phyloP scores from a whole-genome alignment of 2,113 vertebrate species.

The Pomatorhinus ruficollis region DNA sequence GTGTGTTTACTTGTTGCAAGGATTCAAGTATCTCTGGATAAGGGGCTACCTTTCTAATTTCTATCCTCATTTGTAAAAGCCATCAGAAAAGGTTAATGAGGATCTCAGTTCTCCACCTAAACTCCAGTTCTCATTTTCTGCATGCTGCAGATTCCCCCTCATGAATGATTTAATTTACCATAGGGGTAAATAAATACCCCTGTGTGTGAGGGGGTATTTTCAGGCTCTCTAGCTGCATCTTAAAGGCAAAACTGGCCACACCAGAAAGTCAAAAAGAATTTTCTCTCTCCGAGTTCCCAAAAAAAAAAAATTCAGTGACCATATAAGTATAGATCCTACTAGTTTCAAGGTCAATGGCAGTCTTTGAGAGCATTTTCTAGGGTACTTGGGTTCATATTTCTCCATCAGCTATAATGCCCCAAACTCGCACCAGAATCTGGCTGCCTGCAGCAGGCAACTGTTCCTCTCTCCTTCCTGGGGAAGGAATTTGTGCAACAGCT shows the following conservation, averaged over 20 bases:
- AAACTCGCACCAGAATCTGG: background rate
- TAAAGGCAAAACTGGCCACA: background rate
- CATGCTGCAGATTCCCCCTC: background rate
- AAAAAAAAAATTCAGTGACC: background rate
- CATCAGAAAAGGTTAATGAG: background rate
- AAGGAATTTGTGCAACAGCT: conserved; percentile 1
- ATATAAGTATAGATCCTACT: background rate
- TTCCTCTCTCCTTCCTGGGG: background rate
- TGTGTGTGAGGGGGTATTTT: background rate
- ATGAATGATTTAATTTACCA: background rate
- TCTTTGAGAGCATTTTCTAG: background rate
- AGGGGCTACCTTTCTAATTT: background rate
- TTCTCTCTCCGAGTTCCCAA: background rate
- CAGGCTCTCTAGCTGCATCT: background rate
- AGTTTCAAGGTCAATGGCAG: background rate
- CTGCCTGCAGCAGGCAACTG: background rate
- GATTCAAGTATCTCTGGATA: background rate
- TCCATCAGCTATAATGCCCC: background rate
- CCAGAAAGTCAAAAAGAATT: background rate
- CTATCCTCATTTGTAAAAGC: background rate
- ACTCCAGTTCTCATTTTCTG: background rate
- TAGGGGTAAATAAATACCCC: too few relatives aligned
- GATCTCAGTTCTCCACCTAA: background rate
- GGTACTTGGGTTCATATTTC: background rate
- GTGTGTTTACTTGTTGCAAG: background rate